These are phyloP conservation scores for Leptinotarsa texana DNA, from an alignment of 1,140 invertebrate species.

Conservation along the genomic window DNA sequence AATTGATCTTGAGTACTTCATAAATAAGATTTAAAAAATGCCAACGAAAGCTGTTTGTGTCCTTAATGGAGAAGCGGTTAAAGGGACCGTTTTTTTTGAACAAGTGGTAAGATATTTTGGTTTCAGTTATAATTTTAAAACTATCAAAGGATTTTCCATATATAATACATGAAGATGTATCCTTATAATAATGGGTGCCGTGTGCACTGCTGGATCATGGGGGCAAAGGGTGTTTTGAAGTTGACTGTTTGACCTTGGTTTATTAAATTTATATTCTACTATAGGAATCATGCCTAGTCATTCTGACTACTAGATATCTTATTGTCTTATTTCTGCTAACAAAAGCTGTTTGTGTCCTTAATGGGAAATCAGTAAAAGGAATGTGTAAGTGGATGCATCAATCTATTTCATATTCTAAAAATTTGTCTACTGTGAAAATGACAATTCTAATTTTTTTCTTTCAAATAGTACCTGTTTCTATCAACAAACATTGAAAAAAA, in stretches of 20 bases:
- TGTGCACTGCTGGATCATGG: not conserved
- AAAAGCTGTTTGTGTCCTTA: constrained; percentile 85
- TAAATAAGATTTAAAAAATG: constrained; percentile 39
- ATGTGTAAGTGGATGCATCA: constrained; percentile 62
- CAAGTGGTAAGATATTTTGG: constrained; percentile 66
- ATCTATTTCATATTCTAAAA: not conserved
- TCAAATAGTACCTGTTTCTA: too few species aligned
- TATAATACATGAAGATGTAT: not conserved
- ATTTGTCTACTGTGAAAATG: not conserved
- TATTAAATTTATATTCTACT: not conserved
- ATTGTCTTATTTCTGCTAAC: not conserved
- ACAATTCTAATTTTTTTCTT: not conserved
- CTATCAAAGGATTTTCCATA: not conserved
- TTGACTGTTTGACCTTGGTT: not conserved
- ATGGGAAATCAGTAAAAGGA: constrained; percentile 75
- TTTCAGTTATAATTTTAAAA: not conserved
- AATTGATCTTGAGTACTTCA: too few species aligned
- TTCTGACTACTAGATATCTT: not conserved
- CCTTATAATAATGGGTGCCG: not conserved
- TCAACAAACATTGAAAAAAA: too few species aligned
- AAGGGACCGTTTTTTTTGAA: constrained; percentile 77
- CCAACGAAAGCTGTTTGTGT: constrained; percentile 81
- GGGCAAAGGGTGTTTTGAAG: not conserved
- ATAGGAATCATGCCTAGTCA: not conserved
- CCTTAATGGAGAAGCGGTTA: constrained; percentile 74